Percentiles rank a stretch among this genome's conserved stretches.
Evolutionary conservation across 2,113 vertebrate species (phyloP).

Genomic region (Chiloscyllium plagiosum): DNA sequence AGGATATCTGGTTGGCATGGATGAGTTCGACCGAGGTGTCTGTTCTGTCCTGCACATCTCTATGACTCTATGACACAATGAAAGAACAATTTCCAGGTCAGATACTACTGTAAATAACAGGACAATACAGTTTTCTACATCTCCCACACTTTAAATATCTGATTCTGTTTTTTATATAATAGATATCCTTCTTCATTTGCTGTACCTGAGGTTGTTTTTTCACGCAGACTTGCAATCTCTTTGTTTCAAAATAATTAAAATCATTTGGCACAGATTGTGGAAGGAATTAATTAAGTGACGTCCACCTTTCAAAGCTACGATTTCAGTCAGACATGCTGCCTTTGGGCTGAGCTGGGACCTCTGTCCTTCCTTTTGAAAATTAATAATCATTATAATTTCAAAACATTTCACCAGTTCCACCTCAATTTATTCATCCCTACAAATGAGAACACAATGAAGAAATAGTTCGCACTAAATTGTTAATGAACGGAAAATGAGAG

Average conservation of each 20-base stretch:
- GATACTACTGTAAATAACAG: not conserved
- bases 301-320: not conserved
- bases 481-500: conserved; percentile 33
- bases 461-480: conserved; percentile 28
- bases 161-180: not conserved
- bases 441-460: conserved; percentile 33
- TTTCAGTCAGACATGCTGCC: not conserved
- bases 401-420: conserved; percentile 30
- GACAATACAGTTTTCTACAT: not conserved
- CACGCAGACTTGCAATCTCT: not conserved
- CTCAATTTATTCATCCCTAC: conserved; percentile 21
- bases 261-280: not conserved
- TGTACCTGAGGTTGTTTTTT: not conserved
- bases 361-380: conserved; percentile 3
- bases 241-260: conserved; percentile 12
- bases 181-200: not conserved
- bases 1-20: too few species aligned
- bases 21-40: too few species aligned
- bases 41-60: too few species aligned
- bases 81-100: not conserved
- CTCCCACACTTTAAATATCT: not conserved
- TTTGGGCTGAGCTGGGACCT: not conserved
- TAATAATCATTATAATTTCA: conserved; percentile 34
- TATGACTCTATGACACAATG: not conserved
- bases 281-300: conserved; percentile 1